Base-by-base conservation (phyloP, 2,797 vertebrate species). In the Darevskia mixta region DNA sequence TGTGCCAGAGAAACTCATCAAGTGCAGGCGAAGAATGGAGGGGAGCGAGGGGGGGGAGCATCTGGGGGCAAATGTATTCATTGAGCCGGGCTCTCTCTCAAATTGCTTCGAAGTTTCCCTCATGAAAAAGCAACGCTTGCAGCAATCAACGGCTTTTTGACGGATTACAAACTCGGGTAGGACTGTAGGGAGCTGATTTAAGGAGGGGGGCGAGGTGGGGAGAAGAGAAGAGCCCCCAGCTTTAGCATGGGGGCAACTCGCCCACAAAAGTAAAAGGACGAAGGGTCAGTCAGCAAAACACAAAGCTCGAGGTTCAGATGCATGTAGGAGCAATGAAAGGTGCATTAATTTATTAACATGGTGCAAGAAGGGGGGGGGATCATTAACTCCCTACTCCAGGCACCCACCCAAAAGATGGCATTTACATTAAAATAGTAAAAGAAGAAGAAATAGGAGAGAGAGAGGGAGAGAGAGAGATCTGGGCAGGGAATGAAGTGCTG, bases 1-100 rank as follows among this genome's bases (percentile, higher is more conserved):
- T 97, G 97, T 97, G 97, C 97, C 96, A 97, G 97, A 97, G 97
- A 98, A 98, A 97, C 97, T 97, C 97, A 97, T 98, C 97, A 97
- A 98, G 97, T 95, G 95, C 93, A 97, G 95, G 95, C 87, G 87
- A 96, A 97, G 97, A 97, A 97, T 97, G 98, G 97, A 97, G 67
- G 55, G 77, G 23, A 61, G 61, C 43, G 38, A 7, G 87, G 35
- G 67, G 38, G 35, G 38, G 35, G n/a, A 96, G 96, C 96, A 92
- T 96, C 95, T 94, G 95, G 95, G 97, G 96, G 96, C 95, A 96
- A 97, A 97, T 97, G 97, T 97, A 98, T 97, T 98, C 97, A 97
- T 97, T 97, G 97, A 96, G 96, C 96, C 96, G 94, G 96, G 97
- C 96, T 97, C 96, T 95, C 96, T 95, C 96, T 95, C 95, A 96